A percentile compares a stretch with the other conserved stretches of the same genome.
Conservation (phyloP, 2,888 invertebrate genomes). For the Caenorhabditis sp. region DNA sequence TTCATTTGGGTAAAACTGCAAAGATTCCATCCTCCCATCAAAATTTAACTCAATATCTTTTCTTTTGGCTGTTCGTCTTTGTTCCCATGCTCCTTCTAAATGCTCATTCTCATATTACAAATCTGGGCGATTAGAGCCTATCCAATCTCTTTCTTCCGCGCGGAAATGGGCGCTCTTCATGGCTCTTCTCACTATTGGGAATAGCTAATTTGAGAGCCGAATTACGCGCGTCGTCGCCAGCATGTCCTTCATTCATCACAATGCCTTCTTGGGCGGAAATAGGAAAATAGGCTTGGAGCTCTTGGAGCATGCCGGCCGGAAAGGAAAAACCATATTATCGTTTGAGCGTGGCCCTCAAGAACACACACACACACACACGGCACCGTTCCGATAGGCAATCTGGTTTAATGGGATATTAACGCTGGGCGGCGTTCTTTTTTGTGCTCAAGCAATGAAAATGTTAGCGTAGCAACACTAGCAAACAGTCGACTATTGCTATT, state of each 20-base stretch:
- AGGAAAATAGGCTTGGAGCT: conserved; percentile 21
- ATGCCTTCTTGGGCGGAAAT: conserved; percentile 34
- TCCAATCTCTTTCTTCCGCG: conserved; percentile 31
- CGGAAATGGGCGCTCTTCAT: conserved; percentile 36
- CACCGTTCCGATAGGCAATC: conserved; percentile 6
- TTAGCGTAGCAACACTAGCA: neutral
- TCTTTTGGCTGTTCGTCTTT: too few species aligned
- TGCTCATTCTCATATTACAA: conserved; percentile 56
- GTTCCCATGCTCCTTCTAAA: conserved; percentile 27
- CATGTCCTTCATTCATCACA: conserved; percentile 52
- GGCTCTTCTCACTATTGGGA: conserved; percentile 56
- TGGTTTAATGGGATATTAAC: conserved; percentile 18
- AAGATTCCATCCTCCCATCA: neutral
- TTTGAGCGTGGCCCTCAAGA: conserved; percentile 13
- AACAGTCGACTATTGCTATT: conserved; percentile 22
- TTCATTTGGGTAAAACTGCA: conserved; percentile 81
- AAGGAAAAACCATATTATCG: conserved; percentile 53
- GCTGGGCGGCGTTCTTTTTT: conserved; percentile 14
- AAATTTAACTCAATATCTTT: too few species aligned
- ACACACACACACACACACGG: neutral
- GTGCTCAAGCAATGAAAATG: conserved; percentile 2
- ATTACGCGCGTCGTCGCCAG: conserved; percentile 47
- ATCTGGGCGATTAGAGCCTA: conserved; percentile 47
- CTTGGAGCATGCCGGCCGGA: conserved; percentile 18
- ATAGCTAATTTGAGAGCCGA: conserved; percentile 64